These are phyloP conservation scores for Cryptotermes secundus DNA, from an alignment of 1,140 invertebrate species.

Conservation along the genomic window DNA sequence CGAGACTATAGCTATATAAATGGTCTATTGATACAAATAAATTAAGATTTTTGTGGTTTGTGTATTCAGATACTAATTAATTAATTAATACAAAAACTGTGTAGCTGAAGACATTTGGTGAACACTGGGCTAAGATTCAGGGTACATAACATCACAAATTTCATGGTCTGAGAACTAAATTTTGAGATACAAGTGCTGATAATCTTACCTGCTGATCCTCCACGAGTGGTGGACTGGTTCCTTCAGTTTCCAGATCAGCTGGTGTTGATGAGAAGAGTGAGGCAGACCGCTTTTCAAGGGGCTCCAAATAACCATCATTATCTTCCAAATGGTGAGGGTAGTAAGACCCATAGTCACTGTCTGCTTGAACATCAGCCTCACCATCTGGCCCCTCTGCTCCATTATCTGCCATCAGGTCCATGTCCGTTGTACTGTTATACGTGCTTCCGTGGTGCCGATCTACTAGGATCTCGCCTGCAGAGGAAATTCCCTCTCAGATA, in stretches of 20 bases:
- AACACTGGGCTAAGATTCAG: too few species aligned
- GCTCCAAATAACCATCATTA: conserved; percentile 44
- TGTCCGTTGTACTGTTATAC: neutral
- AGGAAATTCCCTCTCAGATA: neutral
- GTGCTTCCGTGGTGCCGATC: conserved; percentile 22
- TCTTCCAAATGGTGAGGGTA: neutral
- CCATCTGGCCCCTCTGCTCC: conserved; percentile 33
- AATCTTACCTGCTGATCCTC: conserved; percentile 47
- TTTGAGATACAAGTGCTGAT: too few species aligned
- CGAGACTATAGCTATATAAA: too few species aligned
- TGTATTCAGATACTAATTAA: too few species aligned
- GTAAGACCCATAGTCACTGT: neutral
- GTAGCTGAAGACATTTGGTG: too few species aligned
- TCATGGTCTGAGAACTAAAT: too few species aligned
- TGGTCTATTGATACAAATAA: too few species aligned
- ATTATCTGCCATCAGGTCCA: conserved; percentile 27
- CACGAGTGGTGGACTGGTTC: conserved; percentile 38
- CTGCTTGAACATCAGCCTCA: neutral
- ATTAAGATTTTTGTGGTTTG: too few species aligned
- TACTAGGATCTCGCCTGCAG: conserved; percentile 24
- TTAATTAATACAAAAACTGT: too few species aligned
- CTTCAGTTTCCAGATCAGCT: conserved; percentile 46
- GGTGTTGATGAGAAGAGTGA: conserved; percentile 53
- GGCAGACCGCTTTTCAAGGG: conserved; percentile 44
- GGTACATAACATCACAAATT: too few species aligned